Percentiles rank a stretch among this genome's conserved stretches.
phyloP scores from a whole-genome alignment of 1,140 invertebrate genomes.

The Aphaenogaster ashmeadi region DNA sequence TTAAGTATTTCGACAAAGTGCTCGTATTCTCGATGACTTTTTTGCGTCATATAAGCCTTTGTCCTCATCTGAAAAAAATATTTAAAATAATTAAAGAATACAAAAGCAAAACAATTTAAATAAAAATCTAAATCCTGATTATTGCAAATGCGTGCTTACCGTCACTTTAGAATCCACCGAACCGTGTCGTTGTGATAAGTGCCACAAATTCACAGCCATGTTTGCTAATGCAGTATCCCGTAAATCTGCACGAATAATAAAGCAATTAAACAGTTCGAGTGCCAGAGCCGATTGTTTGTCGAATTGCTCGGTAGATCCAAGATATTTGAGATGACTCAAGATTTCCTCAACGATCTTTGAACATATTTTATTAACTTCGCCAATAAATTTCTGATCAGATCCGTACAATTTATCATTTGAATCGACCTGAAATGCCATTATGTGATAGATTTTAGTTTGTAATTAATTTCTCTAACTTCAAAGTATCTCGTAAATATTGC shows the following conservation, averaged over 20 bases:
- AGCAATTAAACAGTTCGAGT: conserved; percentile 91
- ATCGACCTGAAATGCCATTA: conserved; percentile 90
- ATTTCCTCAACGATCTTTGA: conserved; percentile 93
- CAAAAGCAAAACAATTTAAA: background rate
- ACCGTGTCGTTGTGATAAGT: conserved; percentile 90
- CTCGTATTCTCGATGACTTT: conserved; percentile 80
- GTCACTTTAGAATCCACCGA: conserved; percentile 86
- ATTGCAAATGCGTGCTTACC: conserved; percentile 78
- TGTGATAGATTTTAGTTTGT: conserved; percentile 38
- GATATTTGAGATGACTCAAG: conserved; percentile 90
- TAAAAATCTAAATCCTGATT: background rate
- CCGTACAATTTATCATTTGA: conserved; percentile 98
- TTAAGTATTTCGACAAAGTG: conserved; percentile 81
- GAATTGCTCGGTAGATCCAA: conserved; percentile 88
- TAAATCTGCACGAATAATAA: conserved; percentile 92
- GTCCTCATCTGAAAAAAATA: conserved; percentile 76
- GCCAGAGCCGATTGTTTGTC: conserved; percentile 91
- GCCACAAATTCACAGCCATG: conserved; percentile 93
- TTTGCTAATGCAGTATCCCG: conserved; percentile 88
- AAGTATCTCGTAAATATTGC: conserved; percentile 31
- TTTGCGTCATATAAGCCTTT: conserved; percentile 80
- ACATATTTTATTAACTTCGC: conserved; percentile 93
- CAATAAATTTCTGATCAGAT: conserved; percentile 94
- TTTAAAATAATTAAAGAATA: background rate
- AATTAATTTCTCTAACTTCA: conserved; percentile 9